These are phyloP conservation scores for Anas acuta DNA, from an alignment of 2,797 vertebrate genomes.

Conservation along the genomic window DNA sequence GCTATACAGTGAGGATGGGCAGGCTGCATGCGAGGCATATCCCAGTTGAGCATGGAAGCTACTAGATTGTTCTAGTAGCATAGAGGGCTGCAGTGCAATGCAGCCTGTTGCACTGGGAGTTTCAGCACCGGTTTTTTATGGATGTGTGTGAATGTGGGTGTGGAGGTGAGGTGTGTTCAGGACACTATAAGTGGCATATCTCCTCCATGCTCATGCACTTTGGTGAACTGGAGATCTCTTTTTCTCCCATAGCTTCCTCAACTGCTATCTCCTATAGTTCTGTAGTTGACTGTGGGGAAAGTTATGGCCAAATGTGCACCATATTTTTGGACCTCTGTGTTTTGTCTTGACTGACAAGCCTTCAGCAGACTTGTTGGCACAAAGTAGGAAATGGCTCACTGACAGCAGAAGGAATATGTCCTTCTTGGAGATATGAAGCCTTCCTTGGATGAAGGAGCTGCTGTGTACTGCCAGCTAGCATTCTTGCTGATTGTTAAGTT, in stretches of 20 bases:
- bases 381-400: slow-evolving; percentile 29
- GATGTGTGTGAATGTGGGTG: background rate
- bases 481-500: slow-evolving; percentile 54
- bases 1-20: background rate
- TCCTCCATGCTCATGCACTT: background rate
- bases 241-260: background rate
- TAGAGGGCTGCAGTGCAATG: background rate
- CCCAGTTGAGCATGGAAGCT: background rate
- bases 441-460: slow-evolving; percentile 47
- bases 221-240: background rate
- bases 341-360: slow-evolving; percentile 53
- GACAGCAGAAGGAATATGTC: slow-evolving; percentile 50
- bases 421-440: slow-evolving; percentile 34
- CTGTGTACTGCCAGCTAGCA: slow-evolving; percentile 50
- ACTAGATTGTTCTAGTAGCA: background rate
- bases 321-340: slow-evolving; percentile 4
- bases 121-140: background rate
- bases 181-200: background rate
- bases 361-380: slow-evolving; percentile 28
- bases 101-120: background rate
- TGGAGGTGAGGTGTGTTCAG: background rate
- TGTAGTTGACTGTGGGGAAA: background rate
- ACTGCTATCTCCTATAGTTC: background rate
- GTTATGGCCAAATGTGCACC: background rate
- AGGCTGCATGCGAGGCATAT: background rate